Evolutionary conservation across 1,140 invertebrate species (phyloP).

Genomic region (Penaeus indicus): DNA sequence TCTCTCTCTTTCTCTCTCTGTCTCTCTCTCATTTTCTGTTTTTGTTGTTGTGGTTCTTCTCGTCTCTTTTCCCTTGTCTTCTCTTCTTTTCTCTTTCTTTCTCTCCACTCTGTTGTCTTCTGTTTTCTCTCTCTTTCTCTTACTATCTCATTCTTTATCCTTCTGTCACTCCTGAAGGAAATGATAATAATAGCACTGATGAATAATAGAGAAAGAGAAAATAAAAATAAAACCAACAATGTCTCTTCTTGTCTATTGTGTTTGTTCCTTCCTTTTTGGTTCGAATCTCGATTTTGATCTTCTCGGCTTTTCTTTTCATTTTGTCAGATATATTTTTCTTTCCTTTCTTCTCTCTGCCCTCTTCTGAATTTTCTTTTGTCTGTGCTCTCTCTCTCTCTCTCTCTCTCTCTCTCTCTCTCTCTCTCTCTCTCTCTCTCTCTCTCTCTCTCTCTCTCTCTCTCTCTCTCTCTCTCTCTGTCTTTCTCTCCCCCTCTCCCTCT

Average conservation of each 20-base stretch:
- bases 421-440: neutral
- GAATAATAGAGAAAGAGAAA: too few relatives aligned
- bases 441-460: conserved; percentile 22
- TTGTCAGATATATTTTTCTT: neutral
- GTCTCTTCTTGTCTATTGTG: neutral
- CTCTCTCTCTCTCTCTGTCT: conserved; percentile 20
- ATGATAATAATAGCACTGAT: too few relatives aligned
- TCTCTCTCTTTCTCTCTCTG: neutral
- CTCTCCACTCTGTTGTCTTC: neutral
- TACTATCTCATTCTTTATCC: neutral
- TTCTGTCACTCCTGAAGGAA: neutral
- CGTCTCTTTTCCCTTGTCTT: neutral
- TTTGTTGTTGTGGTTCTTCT: neutral
- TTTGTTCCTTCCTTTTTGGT: neutral
- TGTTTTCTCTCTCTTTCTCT: neutral
- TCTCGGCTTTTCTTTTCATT: neutral
- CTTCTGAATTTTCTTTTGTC: neutral
- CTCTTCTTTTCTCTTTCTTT: neutral
- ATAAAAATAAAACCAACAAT: too few relatives aligned
- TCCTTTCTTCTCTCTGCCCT: neutral
- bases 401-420: neutral
- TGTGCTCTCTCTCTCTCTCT: neutral
- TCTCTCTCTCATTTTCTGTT: neutral
- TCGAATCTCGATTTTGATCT: too few relatives aligned
- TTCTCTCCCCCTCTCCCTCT: neutral